Evolutionary conservation across 1,140 invertebrate species (phyloP), one percentile per base, ranked within the genome.

Genomic region (Telenomus remus): DNA sequence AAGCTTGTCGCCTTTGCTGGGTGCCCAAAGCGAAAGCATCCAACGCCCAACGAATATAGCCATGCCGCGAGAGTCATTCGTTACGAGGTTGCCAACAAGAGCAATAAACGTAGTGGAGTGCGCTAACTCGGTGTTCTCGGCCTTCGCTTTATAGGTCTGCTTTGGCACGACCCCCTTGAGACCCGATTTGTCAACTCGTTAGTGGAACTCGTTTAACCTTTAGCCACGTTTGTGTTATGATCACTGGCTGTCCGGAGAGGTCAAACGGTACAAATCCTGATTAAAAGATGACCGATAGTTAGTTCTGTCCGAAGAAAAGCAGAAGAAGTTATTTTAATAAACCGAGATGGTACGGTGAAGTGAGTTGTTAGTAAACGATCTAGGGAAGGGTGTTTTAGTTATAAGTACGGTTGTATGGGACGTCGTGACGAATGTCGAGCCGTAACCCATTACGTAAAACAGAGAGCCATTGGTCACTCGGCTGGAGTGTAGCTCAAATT

Each of bases 141-240:
- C 81, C 84, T 86, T 86, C 79, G 81, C 79, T 86, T 87, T 87
- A 88, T 88, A 86, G 85, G 84, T 87, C 83, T 86, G 80, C 80
- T 85, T 81, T 74, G 81, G 80, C 84, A 87, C 85, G 86, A 87
- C 82, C 83, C 87, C 82, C 86, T 73, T 75, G 86, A 86, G 87
- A 88, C 83, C 76, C 85, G 85, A 88, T 88, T 88, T 88, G 87
- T 88, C 87, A 88, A 88, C 86, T 87, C 86, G 87, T 86, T 88
- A 88, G 86, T 85, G 80, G 74, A 86, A 86, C 84, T 87, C 85
- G 81, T 87, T 88, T 87, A 83, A 85, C 81, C 80, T 74, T 74
- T 39, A 64, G 76, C 81, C 76, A 79, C 72, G 76, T 80, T 79
- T 27, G 19, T 27, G 19, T 27, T 27, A 27, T 27, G 19, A 27